Conservation (phyloP, 2,888 invertebrate species). For the Aleiodes alternator region DNA sequence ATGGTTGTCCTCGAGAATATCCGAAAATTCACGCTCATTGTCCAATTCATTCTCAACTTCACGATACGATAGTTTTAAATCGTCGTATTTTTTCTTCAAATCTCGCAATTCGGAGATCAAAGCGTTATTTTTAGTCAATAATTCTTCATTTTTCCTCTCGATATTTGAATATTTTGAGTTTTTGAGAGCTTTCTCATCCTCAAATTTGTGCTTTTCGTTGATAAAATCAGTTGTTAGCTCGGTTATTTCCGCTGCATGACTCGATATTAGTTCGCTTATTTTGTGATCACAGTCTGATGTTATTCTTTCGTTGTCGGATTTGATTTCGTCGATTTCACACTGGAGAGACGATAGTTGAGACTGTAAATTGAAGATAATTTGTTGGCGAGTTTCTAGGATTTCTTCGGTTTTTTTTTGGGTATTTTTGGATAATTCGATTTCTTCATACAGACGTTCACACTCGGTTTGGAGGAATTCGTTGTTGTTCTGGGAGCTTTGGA, state of each 20-base stretch:
- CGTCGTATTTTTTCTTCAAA: constrained; percentile 61
- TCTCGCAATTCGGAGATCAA: constrained; percentile 59
- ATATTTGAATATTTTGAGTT: constrained; percentile 48
- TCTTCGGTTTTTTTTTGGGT: constrained; percentile 49
- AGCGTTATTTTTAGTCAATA: constrained; percentile 56
- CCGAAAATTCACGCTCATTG: constrained; percentile 16
- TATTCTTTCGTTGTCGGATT: constrained; percentile 58
- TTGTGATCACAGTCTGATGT: constrained; percentile 49
- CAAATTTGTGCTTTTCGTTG: constrained; percentile 58
- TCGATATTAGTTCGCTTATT: constrained; percentile 47
- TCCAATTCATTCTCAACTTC: constrained; percentile 23
- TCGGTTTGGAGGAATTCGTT: constrained; percentile 56
- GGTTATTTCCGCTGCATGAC: constrained; percentile 52
- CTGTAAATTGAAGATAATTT: constrained; percentile 59
- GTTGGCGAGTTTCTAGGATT: constrained; percentile 58
- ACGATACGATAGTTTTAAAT: constrained; percentile 52
- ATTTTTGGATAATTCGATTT: constrained; percentile 48
- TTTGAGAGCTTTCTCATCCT: constrained; percentile 55
- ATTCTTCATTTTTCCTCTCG: constrained; percentile 56
- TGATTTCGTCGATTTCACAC: constrained; percentile 59
- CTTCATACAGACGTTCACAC: constrained; percentile 50
- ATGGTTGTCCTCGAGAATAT: constrained; percentile 47
- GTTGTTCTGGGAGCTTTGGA: constrained; percentile 40
- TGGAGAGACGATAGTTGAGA: constrained; percentile 60
- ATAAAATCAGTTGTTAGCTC: constrained; percentile 56